Evolutionary conservation across 2,113 vertebrate genomes (phyloP).

Genomic region (Grammomys surdaster): DNA sequence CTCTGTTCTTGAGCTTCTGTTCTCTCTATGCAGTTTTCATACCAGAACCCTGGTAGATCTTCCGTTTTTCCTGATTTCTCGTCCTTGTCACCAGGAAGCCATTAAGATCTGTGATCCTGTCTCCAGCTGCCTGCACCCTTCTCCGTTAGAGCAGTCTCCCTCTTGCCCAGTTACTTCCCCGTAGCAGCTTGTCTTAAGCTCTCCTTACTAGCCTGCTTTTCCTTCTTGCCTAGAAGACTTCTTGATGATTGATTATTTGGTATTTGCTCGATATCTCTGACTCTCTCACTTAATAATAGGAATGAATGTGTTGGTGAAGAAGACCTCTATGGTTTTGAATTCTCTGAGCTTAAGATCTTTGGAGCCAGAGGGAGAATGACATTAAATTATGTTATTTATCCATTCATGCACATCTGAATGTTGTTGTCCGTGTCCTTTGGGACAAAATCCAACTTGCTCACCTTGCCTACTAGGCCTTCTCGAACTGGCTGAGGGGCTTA

Average conservation of each 20-base stretch:
- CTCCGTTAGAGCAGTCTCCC: not conserved
- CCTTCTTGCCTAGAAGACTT: fast-evolving
- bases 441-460: not conserved
- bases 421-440: not conserved
- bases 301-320: not conserved
- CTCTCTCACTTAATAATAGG: not conserved
- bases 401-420: fast-evolving
- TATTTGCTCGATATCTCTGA: not conserved
- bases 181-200: not conserved
- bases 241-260: not conserved
- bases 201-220: not conserved
- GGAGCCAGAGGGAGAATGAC: not conserved
- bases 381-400: fast-evolving
- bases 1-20: too few species aligned
- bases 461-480: not conserved
- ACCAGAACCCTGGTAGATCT: not conserved
- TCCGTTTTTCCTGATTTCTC: not conserved
- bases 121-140: not conserved
- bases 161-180: not conserved
- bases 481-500: not conserved
- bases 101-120: not conserved
- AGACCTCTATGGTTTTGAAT: not conserved
- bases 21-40: not conserved
- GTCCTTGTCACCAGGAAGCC: not conserved
- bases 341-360: not conserved